Percentiles rank a stretch among this genome's conserved stretches.
phyloP scores from a whole-genome alignment of 1,140 invertebrate genomes.

The Pollicipes pollicipes region DNA sequence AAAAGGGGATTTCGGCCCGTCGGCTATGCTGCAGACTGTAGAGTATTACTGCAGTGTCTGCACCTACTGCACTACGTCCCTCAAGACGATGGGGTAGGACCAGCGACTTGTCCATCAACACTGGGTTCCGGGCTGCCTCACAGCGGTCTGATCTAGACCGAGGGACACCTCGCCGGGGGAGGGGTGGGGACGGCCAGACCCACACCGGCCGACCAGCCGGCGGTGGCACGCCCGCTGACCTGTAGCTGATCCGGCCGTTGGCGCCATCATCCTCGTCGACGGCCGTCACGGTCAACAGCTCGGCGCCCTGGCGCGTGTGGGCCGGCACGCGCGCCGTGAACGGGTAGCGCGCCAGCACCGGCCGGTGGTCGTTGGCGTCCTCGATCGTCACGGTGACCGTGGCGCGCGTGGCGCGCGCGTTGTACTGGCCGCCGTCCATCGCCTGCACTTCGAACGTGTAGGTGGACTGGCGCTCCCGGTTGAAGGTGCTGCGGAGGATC shows the following conservation, averaged over 20 bases:
- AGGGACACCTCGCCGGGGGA: too few relatives aligned
- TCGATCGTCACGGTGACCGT: constrained; percentile 62
- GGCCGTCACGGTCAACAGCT: constrained; percentile 53
- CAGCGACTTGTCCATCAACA: too few relatives aligned
- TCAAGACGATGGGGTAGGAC: too few relatives aligned
- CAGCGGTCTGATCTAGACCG: too few relatives aligned
- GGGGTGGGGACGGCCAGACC: too few relatives aligned
- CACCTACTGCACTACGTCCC: too few relatives aligned
- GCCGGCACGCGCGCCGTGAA: constrained; percentile 53
- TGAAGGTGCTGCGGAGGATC: constrained; percentile 43
- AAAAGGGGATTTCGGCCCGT: too few relatives aligned
- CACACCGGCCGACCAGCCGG: too few relatives aligned
- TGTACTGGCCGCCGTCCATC: constrained; percentile 68
- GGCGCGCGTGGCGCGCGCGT: constrained; percentile 55
- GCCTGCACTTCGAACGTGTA: constrained; percentile 74
- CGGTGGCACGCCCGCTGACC: constrained; percentile 14
- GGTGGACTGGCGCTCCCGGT: constrained; percentile 55
- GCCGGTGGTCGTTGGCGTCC: constrained; percentile 84
- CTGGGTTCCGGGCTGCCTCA: too few relatives aligned
- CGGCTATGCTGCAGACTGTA: too few relatives aligned
- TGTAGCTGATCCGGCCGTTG: constrained; percentile 63
- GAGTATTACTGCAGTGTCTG: too few relatives aligned
- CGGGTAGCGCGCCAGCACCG: constrained; percentile 65
- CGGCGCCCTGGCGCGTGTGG: constrained; percentile 58
- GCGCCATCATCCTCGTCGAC: constrained; percentile 58